Conservation (phyloP, 2,888 invertebrate genomes). For the Serripes groenlandicus region DNA sequence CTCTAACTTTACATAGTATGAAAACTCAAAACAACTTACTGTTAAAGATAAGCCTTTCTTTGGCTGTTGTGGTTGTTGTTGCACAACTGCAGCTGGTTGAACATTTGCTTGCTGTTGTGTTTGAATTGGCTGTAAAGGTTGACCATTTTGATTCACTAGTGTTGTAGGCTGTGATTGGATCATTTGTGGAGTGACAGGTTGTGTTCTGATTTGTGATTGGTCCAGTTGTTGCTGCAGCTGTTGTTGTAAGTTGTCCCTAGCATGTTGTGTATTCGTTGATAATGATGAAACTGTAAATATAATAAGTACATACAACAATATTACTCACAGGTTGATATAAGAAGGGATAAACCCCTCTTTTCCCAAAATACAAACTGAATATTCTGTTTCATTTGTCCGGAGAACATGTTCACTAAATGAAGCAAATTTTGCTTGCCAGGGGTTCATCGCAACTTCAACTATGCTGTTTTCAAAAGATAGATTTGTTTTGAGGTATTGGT, state of each 20-base stretch:
- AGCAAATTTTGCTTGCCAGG: too few relatives aligned
- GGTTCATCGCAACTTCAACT: too few relatives aligned
- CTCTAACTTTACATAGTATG: too few relatives aligned
- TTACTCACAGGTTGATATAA: too few relatives aligned
- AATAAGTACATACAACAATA: too few relatives aligned
- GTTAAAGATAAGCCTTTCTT: conserved; percentile 86
- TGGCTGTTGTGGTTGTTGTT: conserved; percentile 66
- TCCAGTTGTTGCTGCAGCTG: conserved; percentile 83
- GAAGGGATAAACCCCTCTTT: too few relatives aligned
- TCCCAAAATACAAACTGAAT: too few relatives aligned
- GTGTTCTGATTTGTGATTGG: conserved; percentile 77
- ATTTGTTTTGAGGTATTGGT: too few relatives aligned
- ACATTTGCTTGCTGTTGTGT: conserved; percentile 52
- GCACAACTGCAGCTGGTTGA: conserved; percentile 25
- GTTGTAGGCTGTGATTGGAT: conserved; percentile 26
- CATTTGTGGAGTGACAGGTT: conserved; percentile 34
- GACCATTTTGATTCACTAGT: conserved; percentile 65
- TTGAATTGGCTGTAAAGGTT: conserved; percentile 57
- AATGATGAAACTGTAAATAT: conserved; percentile 53
- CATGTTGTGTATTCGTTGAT: conserved; percentile 73
- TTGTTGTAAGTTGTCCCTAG: conserved; percentile 84
- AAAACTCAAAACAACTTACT: conserved; percentile 74
- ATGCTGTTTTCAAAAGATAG: too few relatives aligned
- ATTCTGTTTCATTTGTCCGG: too few relatives aligned
- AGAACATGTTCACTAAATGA: too few relatives aligned